A percentile compares a stretch with the other conserved stretches of the same genome.
These are phyloP conservation scores for Ptychoptera contaminata DNA, from an alignment of 2,888 invertebrate species.

Conservation along the genomic window DNA sequence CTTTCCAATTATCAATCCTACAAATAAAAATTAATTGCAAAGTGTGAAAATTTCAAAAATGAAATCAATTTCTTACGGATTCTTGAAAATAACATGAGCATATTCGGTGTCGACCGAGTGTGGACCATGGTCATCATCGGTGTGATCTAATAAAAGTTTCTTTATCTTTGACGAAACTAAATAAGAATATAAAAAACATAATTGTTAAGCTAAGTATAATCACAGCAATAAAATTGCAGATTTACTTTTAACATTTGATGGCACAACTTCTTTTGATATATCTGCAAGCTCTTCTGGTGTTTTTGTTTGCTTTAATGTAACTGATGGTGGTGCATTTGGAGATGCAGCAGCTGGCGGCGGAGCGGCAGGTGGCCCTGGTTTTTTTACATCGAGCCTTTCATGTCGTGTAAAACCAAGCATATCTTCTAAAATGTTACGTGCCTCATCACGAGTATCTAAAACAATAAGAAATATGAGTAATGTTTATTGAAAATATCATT, in stretches of 20 bases:
- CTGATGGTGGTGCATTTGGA: slow-evolving; percentile 9
- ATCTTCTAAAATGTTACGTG: slow-evolving; percentile 42
- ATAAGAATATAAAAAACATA: not conserved
- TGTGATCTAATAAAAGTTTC: slow-evolving; percentile 28
- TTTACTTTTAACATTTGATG: too few species aligned
- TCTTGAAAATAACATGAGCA: slow-evolving; percentile 61
- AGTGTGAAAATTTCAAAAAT: too few species aligned
- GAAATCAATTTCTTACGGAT: slow-evolving; percentile 50
- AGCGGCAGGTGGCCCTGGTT: slow-evolving; percentile 68
- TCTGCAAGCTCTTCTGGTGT: slow-evolving; percentile 7
- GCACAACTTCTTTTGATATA: too few species aligned
- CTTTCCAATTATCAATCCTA: slow-evolving; percentile 49
- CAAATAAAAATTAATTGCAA: slow-evolving; percentile 12
- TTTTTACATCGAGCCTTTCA: slow-evolving; percentile 84
- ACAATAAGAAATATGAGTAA: not conserved
- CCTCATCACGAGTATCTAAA: slow-evolving; percentile 10
- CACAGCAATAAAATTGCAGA: too few species aligned
- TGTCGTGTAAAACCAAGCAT: slow-evolving; percentile 71
- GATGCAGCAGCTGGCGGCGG: slow-evolving; percentile 19
- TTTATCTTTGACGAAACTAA: slow-evolving; percentile 19
- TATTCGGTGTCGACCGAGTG: slow-evolving; percentile 59
- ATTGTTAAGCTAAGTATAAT: not conserved
- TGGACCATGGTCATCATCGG: slow-evolving; percentile 37
- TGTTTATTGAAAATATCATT: too few species aligned
- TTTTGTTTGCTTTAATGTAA: slow-evolving; percentile 4